Evolutionary conservation across 2,888 invertebrate genomes (phyloP).

Genomic region (Parasteatoda lunata): DNA sequence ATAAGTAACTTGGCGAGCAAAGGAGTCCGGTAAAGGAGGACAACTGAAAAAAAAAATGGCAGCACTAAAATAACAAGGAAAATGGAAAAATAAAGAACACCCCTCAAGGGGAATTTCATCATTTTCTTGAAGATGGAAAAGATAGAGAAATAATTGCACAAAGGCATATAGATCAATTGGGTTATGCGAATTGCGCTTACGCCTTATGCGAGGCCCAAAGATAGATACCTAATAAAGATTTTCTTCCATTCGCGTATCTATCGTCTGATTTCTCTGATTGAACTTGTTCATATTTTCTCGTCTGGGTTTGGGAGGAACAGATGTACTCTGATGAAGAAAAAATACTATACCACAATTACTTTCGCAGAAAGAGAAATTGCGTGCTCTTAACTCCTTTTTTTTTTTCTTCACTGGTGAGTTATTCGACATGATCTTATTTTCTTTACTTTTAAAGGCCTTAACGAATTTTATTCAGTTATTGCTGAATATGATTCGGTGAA

Average conservation of each 20-base stretch:
- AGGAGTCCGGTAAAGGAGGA: background rate
- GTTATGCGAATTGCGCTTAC: conserved; percentile 14
- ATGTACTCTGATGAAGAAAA: background rate
- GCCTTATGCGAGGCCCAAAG: background rate
- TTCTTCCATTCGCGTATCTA: background rate
- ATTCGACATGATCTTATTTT: background rate
- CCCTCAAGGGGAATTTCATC: conserved; percentile 14
- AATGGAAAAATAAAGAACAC: conserved; percentile 2
- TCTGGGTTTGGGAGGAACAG: background rate
- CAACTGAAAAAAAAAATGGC: background rate
- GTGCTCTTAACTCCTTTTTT: background rate
- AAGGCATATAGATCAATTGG: conserved; percentile 33
- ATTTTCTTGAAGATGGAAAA: background rate
- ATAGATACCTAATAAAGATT: conserved; percentile 30
- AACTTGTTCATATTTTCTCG: background rate
- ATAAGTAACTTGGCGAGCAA: background rate
- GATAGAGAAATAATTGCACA: conserved; percentile 38
- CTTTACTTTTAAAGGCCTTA: background rate
- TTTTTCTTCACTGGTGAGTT: background rate
- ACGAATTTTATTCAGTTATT: background rate
- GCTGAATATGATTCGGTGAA: background rate
- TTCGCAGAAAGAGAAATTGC: background rate
- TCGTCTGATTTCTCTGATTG: conserved; percentile 23
- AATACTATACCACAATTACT: no score
- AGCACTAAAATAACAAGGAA: conserved; percentile 19